phyloP scores from a whole-genome alignment of 2,888 invertebrate genomes.

The Leptura quadrifasciata region DNA sequence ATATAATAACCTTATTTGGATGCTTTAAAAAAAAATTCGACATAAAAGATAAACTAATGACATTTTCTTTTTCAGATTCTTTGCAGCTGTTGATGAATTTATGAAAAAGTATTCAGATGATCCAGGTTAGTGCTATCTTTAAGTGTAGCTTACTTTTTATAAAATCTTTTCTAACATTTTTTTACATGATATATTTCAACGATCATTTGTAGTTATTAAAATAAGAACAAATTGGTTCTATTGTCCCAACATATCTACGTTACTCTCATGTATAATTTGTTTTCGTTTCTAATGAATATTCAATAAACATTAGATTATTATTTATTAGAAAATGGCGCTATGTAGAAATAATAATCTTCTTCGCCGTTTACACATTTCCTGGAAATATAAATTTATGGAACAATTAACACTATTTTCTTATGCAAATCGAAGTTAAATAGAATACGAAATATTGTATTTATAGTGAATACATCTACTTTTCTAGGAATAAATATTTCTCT shows the following conservation, averaged over 20 bases:
- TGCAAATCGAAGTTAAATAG: not conserved
- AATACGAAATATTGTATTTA: not conserved
- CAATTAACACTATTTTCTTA: not conserved
- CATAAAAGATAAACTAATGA: not conserved
- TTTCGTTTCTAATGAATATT: not conserved
- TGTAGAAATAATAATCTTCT: not conserved
- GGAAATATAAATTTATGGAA: not conserved
- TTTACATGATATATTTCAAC: no score
- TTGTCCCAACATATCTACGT: no score
- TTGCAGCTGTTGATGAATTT: constrained; percentile 70
- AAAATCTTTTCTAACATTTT: no score
- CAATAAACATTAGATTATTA: not conserved
- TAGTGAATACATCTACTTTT: not conserved
- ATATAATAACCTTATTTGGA: no score
- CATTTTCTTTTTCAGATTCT: constrained; percentile 69
- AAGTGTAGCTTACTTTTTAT: no score
- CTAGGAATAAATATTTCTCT: not conserved
- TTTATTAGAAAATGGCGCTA: not conserved
- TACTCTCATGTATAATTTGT: not conserved
- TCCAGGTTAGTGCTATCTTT: constrained; percentile 64
- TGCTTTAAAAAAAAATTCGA: no score
- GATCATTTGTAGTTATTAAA: no score
- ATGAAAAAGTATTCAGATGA: constrained; percentile 60
- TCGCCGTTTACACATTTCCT: not conserved
- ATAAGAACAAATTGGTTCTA: no score